Base-by-base conservation (phyloP, 2,888 invertebrate species). In the Brachylomia viminalis region DNA sequence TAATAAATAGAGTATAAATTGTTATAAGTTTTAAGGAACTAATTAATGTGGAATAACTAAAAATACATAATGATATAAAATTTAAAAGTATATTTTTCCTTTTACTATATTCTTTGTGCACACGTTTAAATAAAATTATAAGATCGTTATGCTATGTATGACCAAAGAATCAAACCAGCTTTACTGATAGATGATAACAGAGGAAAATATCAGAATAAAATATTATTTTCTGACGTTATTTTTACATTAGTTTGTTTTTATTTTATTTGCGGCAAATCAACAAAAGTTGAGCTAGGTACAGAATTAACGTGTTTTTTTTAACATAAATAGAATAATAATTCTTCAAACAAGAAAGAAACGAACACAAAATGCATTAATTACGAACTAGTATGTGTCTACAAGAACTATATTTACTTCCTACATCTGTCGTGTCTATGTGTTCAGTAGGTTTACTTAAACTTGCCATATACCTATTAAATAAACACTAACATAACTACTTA, bases 371-470 rank as follows among this genome's bases (percentile, higher is more conserved):
- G 15, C 33, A 74, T 38, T 58, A 5, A 56, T 42, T 30, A 49
- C 15, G 20, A 42, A 38, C 8, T 20, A 68, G 30, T 77, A 59
- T 42, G 58, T 42, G 23, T 58, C 17, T 11, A 77, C 13, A n/a
- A 30, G 17, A n/a, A 42, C 27, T 52, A 27, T 45, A 68, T 61
- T 70, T 61, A 30, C 6, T 54, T 71, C 52, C 38, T 45, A 2
- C 45, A 79, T 54, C 47, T 61, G n/a, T 13, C 47, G 27, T 58
- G 42, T 58, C 23, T 45, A 70, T 61, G 38, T 52, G 20, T 45
- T 27, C 45, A 65, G 33, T 23, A 38, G 6, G 47, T 76, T 54
- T 66, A 66, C 67, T 13, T 75, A 54, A 27, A 75, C 52, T n/a
- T 47, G 38, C n/a, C 38, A 42, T 20, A n/a, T 52, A 52, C 66